Evolutionary conservation across 2,888 invertebrate genomes (phyloP), one percentile per base, ranked within the genome.

Genomic region (Psylliodes chrysocephalus): DNA sequence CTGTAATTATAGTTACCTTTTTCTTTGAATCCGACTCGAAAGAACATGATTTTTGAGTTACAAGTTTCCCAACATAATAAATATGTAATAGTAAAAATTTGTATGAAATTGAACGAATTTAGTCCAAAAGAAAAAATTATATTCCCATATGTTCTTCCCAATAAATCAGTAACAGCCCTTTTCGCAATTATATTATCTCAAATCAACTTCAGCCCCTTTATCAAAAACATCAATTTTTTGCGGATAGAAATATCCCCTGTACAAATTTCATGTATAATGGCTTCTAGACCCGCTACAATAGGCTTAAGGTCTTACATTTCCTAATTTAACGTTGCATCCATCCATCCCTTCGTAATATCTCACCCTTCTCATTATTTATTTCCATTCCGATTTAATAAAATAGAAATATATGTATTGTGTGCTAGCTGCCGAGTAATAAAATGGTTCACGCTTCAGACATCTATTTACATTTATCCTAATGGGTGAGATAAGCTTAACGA

Each of bases 311-410:
- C 47, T 59, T 57, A 59, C 51, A 38, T 56, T 38, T 49, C 30
- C 35, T 68, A 71, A 71, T 72, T 72, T 73, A 69, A 7, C 7
- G 2, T 3, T 72, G 63, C 42, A 68, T 67, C 69, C 73, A n/a
- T n/a, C n/a, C n/a, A n/a, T n/a, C 71, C 71, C 65, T 67, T 69
- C 22, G 14, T 28, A 15, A 71, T 22, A 70, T 67, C 66, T 69
- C 66, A 71, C 73, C 75, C 76, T 74, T 75, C 74, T 74, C 71
- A 73, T 73, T 75, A 74, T 77, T 72, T 73, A 76, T 75, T 75
- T 73, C 74, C 75, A 76, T 77, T 73, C 70, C 71, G 75, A 77
- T 77, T 75, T 71, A 75, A 76, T 77, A 76, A 74, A 56, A 62
- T 72, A 68, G 66, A 66, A 33, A 33, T 5, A 33, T 33, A 69